phyloP scores from a whole-genome alignment of 2,113 vertebrate genomes.

The Psammodynastes pulverulentus region DNA sequence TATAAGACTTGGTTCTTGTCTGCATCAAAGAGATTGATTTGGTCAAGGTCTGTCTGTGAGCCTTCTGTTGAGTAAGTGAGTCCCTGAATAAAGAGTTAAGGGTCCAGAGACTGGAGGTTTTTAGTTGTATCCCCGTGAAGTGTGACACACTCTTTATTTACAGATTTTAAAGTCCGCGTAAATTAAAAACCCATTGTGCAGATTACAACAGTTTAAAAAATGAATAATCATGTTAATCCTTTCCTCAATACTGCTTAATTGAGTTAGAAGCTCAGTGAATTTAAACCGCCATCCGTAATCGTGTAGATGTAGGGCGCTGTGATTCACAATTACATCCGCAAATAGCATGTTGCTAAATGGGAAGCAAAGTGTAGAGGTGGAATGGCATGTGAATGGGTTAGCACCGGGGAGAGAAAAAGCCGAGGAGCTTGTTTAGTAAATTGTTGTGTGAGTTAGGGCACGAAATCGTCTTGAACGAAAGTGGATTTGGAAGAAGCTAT shows the following conservation, averaged over 20 bases:
- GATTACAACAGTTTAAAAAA: background rate
- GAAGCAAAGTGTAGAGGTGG: background rate
- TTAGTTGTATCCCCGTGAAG: background rate
- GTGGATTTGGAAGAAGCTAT: background rate
- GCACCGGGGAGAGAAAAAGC: background rate
- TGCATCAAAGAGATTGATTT: background rate
- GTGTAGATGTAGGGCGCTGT: background rate
- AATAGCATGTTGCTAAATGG: background rate
- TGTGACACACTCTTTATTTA: background rate
- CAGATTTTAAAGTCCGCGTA: background rate
- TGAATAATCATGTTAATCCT: background rate
- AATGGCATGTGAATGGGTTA: no score
- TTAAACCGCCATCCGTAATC: background rate
- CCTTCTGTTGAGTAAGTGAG: background rate
- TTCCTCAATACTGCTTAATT: background rate
- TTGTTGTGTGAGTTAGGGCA: background rate
- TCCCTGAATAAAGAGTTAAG: background rate
- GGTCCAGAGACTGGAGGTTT: background rate
- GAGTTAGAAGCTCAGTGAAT: background rate
- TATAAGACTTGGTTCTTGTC: background rate
- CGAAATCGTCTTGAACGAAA: background rate
- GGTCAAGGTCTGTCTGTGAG: background rate
- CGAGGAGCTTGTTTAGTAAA: background rate
- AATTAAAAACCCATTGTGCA: background rate
- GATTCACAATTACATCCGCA: background rate